phyloP scores from a whole-genome alignment of 2,113 vertebrate species.

The Nannobrachium achirus region DNA sequence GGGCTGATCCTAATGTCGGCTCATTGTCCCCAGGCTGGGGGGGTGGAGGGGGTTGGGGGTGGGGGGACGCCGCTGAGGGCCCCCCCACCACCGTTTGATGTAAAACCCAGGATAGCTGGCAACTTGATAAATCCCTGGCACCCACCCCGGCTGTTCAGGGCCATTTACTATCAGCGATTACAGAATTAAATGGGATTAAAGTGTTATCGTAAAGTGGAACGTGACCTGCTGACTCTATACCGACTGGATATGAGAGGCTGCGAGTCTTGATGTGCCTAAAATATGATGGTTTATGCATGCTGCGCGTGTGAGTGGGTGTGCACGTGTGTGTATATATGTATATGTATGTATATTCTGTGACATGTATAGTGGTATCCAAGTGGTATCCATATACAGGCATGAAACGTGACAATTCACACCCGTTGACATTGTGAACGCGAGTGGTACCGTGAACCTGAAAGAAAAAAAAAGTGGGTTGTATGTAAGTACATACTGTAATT shows the following conservation, averaged over 20 bases:
- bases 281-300: background rate
- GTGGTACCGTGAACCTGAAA: too few relatives aligned
- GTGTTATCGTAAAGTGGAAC: constrained; percentile 62
- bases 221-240: constrained; percentile 50
- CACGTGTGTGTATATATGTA: too few relatives aligned
- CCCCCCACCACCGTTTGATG: constrained; percentile 28
- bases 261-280: constrained; percentile 7
- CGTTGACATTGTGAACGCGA: too few relatives aligned
- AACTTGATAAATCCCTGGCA: constrained; percentile 55
- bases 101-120: constrained; percentile 39
- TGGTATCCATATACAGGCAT: too few relatives aligned
- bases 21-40: constrained; percentile 20
- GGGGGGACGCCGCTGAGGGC: constrained; percentile 5
- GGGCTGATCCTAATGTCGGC: constrained; percentile 33
- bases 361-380: too few relatives aligned
- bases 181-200: constrained; percentile 75
- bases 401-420: too few relatives aligned
- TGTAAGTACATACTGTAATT: too few relatives aligned
- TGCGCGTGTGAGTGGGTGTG: too few relatives aligned
- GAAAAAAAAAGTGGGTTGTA: too few relatives aligned
- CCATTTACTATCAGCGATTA: constrained; percentile 66
- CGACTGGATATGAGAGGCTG: constrained; percentile 34
- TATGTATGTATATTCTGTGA: too few relatives aligned
- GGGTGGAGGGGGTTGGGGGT: background rate
- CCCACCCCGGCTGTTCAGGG: constrained; percentile 49